These are phyloP conservation scores for Tenthredo livida DNA, from an alignment of 2,888 invertebrate species.

Conservation along the genomic window DNA sequence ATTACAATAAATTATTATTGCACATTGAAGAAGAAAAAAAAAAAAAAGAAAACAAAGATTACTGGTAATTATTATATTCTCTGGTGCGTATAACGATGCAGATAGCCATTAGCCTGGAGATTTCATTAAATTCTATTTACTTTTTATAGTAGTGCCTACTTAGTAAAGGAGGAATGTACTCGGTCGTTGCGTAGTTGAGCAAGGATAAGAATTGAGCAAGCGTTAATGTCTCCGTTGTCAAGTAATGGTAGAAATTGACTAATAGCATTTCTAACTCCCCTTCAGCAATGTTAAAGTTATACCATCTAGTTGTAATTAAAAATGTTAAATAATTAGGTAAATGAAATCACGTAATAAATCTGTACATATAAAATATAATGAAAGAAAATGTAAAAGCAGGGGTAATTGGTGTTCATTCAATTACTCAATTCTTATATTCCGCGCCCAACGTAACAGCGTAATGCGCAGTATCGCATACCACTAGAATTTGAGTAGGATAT, in stretches of 20 bases:
- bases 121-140: conserved; percentile 49
- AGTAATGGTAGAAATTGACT: background rate
- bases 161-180: conserved; percentile 75
- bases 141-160: conserved; percentile 68
- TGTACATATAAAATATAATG: background rate
- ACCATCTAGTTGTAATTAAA: background rate
- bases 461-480: conserved; percentile 31
- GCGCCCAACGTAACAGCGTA: conserved; percentile 33
- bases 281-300: background rate
- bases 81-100: conserved; percentile 65
- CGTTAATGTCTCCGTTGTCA: conserved; percentile 13
- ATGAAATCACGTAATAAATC: background rate
- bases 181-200: conserved; percentile 70
- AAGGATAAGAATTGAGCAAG: conserved; percentile 59
- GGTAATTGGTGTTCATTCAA: background rate
- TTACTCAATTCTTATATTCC: conserved; percentile 29
- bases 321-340: background rate
- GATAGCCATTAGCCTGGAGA: conserved; percentile 47
- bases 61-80: conserved; percentile 53
- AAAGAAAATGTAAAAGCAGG: background rate
- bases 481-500: conserved; percentile 44
- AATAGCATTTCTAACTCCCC: background rate
- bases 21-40: conserved; percentile 67
- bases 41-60: conserved; percentile 68
- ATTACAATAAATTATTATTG: conserved; percentile 65